Evolutionary conservation across 1,140 invertebrate species (phyloP), one percentile per base, ranked within the genome.

Genomic region (Bombus confusus): DNA sequence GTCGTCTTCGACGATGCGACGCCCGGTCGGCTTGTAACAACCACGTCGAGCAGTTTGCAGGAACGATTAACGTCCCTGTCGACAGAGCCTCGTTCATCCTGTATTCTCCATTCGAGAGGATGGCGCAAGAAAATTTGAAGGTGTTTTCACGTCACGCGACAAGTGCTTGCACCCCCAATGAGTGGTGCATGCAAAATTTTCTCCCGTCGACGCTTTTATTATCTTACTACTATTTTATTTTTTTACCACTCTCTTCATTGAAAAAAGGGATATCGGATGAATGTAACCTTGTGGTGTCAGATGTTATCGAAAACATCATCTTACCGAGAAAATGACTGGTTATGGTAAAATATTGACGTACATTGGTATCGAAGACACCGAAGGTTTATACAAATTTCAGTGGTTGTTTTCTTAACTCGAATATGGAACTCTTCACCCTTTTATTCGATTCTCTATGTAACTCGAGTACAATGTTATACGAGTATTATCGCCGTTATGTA

Each of bases 1-100:
- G 69, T 66, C 83, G 82, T 71, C 83, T 88, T 78, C 79, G 73
- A 86, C 87, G 83, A 86, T 85, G 84, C 68, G 86, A 62, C 59
- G 59, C 28, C 59, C 28, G 81, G 71, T 64, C 43, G 72, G 71
- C 43, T 73, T 79, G 75, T 83, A 86, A 69, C 78, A 78, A 76
- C 57, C 71, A 52, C 80, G 69, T 81, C 66, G 78, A 81, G 73
- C 81, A 74, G 77, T 73, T 84, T 68, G 82, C 82, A 41, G 82
- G 34, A 84, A 85, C 87, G 86, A 91, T 91, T 92, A 92, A 90
- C 80, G 88, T 90, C 86, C 62, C 66, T 73, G 62, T 72, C 79
- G 39, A 43, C 47, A 57, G 62, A 31, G 83, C 66, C 41, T 88
- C 71, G 31, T 73, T 76, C 37, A 88, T 83, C 37, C 34, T 52